phyloP scores from a whole-genome alignment of 2,113 vertebrate genomes.

The Oreocharis arfaki region DNA sequence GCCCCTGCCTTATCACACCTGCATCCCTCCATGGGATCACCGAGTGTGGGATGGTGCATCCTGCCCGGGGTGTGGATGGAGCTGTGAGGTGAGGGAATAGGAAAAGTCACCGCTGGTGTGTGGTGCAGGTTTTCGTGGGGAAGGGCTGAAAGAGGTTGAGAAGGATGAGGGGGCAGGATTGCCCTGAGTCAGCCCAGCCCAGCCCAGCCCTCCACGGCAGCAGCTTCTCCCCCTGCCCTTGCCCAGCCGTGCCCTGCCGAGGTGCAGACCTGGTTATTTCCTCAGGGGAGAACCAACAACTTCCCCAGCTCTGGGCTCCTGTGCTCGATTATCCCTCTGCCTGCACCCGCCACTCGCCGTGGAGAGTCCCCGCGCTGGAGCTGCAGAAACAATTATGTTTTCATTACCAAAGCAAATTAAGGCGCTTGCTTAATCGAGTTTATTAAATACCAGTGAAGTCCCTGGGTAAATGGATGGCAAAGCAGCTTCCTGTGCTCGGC shows the following conservation, averaged over 20 bases:
- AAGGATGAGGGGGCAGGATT: background rate
- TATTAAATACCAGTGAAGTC: conserved; percentile 65
- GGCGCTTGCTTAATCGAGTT: conserved; percentile 63
- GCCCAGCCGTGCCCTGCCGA: accelerated
- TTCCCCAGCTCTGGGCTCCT: background rate
- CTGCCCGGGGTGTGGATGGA: accelerated
- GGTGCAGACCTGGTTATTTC: background rate
- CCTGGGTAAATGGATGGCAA: conserved; percentile 29
- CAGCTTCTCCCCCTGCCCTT: background rate
- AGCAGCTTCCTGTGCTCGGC: conserved; percentile 11
- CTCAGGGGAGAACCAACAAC: background rate
- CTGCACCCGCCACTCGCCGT: background rate
- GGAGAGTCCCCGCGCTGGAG: conserved; percentile 27
- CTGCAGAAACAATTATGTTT: conserved; percentile 67
- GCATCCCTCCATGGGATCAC: background rate
- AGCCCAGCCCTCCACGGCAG: background rate
- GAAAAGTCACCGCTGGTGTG: accelerated
- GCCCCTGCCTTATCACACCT: background rate
- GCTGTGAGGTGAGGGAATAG: accelerated
- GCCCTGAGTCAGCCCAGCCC: background rate
- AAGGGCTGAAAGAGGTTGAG: background rate
- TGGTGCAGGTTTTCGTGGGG: accelerated
- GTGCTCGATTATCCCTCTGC: background rate
- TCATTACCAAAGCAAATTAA: conserved; percentile 67
- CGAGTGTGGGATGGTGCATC: accelerated